Evolutionary conservation across 2,888 invertebrate species (phyloP).

Genomic region (Hecatera dysodea): DNA sequence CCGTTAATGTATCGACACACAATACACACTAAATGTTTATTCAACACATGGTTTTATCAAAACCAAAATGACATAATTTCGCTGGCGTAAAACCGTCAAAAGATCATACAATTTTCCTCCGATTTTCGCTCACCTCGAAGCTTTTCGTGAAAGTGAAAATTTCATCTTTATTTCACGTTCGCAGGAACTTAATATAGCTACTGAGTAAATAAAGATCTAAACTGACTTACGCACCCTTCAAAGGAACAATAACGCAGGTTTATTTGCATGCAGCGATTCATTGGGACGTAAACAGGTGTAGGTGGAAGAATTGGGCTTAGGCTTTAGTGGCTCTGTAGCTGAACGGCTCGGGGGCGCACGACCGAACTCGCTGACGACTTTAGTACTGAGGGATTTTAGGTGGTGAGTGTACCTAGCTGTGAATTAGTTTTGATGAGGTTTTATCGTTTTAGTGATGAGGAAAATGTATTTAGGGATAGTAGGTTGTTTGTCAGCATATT

Average conservation of each 20-base stretch:
- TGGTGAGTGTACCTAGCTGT: background rate
- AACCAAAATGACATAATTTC: background rate
- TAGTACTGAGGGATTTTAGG: constrained; percentile 8
- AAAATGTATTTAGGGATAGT: background rate
- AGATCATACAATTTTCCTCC: background rate
- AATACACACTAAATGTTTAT: constrained; percentile 34
- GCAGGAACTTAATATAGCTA: constrained; percentile 60
- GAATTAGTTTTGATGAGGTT: constrained; percentile 3
- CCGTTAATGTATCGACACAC: constrained; percentile 51
- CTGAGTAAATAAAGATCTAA: constrained; percentile 73
- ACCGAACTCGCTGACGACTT: constrained; percentile 68
- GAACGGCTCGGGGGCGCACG: constrained; percentile 63
- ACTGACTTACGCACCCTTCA: constrained; percentile 73
- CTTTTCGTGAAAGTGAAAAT: constrained; percentile 39
- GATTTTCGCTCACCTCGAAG: constrained; percentile 21
- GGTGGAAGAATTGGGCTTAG: constrained; percentile 81
- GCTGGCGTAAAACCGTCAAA: background rate
- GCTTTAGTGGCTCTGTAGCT: constrained; percentile 73
- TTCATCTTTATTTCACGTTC: constrained; percentile 56
- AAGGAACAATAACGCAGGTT: constrained; percentile 81
- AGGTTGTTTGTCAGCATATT: background rate
- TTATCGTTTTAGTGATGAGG: background rate
- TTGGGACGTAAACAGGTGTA: constrained; percentile 85
- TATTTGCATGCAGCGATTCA: constrained; percentile 86
- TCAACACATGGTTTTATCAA: constrained; percentile 8